Percentiles rank a stretch among this genome's conserved stretches.
phyloP scores from a whole-genome alignment of 2,113 vertebrate species.

The Hypanus sabinus region DNA sequence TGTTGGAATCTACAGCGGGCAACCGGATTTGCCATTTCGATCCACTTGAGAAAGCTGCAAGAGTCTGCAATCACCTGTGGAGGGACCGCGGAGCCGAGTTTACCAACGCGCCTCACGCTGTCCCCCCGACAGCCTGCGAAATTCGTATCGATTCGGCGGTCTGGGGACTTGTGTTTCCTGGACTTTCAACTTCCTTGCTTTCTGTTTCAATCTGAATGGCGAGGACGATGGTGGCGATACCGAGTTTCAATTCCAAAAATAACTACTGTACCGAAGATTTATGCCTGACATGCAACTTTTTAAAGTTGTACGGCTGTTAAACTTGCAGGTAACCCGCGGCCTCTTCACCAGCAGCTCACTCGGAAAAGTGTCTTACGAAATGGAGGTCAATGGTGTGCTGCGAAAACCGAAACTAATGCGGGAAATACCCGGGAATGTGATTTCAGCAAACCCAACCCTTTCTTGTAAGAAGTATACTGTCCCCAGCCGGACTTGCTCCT shows the following conservation, averaged over 20 bases:
- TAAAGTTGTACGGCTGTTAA: not conserved
- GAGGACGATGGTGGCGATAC: too few species aligned
- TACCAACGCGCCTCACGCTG: too few species aligned
- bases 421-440: not conserved
- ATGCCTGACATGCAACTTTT: not conserved
- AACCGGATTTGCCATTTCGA: too few species aligned
- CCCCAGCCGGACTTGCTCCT: not conserved
- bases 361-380: too few species aligned
- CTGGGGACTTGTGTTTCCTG: too few species aligned
- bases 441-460: not conserved
- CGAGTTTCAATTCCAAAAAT: not conserved
- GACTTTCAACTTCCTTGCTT: not conserved
- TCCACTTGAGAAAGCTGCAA: too few species aligned
- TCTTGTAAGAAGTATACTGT: not conserved
- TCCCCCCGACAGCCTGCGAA: too few species aligned
- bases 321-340: too few species aligned
- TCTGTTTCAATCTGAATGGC: not conserved
- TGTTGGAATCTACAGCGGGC: too few species aligned
- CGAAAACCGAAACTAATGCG: not conserved
- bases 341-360: not conserved
- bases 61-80: too few species aligned
- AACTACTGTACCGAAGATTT: not conserved
- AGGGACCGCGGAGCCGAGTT: too few species aligned
- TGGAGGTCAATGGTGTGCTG: not conserved
- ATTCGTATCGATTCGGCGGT: too few species aligned